Evolutionary conservation across 2,113 vertebrate genomes (phyloP).

Genomic region (Lepisosteus oculatus): DNA sequence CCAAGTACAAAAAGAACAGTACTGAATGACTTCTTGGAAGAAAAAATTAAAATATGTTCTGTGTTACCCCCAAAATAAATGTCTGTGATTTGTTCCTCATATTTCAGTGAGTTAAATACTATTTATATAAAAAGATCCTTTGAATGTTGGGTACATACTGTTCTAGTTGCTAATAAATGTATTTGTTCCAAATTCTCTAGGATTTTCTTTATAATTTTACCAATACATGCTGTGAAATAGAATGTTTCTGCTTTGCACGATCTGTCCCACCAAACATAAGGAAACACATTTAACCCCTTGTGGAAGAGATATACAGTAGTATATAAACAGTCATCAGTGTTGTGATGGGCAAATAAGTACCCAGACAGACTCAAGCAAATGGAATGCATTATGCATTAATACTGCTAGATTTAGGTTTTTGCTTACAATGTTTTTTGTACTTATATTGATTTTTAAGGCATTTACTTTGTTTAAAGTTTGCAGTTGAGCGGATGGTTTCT

Average conservation of each 20-base stretch:
- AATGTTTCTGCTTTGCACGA: no score
- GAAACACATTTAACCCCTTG: no score
- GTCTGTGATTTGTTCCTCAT: conserved; percentile 95
- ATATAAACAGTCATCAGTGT: no score
- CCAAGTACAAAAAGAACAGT: conserved; percentile 49
- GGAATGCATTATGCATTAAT: no score
- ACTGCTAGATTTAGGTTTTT: no score
- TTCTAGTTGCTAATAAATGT: conserved; percentile 99
- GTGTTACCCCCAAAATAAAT: conserved; percentile 93
- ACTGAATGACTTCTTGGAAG: conserved; percentile 68
- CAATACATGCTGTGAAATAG: no score
- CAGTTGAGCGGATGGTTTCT: not conserved
- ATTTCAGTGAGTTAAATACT: conserved; percentile 73
- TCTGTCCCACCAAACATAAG: no score
- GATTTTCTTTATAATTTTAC: conserved; percentile 81
- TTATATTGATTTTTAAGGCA: not conserved
- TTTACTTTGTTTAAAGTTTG: not conserved
- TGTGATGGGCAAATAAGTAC: no score
- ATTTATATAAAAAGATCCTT: conserved; percentile 67
- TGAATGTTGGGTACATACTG: conserved; percentile 93
- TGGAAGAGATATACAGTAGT: no score
- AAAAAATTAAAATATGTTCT: conserved; percentile 74
- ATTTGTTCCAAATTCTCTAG: conserved; percentile 98
- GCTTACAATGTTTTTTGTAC: not conserved
- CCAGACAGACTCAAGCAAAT: no score